A percentile compares a stretch with the other conserved stretches of the same genome.
These are phyloP conservation scores for Glaucomys volans DNA, from an alignment of 2,113 vertebrate species.

Conservation along the genomic window DNA sequence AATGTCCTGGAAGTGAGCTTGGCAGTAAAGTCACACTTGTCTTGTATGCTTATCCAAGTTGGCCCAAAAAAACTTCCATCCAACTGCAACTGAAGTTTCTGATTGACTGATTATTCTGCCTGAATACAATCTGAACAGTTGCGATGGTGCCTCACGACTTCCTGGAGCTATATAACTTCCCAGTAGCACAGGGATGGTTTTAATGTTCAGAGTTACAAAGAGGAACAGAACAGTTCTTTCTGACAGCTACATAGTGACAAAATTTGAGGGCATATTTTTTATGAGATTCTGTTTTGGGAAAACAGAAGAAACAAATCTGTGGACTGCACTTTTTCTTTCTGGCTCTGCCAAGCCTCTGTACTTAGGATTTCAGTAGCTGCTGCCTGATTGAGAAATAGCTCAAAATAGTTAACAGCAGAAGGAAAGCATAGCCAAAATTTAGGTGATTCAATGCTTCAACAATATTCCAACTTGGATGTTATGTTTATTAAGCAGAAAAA, in stretches of 20 bases:
- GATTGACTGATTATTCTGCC: conserved; percentile 48
- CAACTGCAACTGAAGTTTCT: conserved; percentile 29
- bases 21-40: conserved; percentile 75
- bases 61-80: conserved; percentile 61
- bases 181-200: rapidly evolving
- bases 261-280: conserved; percentile 67
- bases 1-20: conserved; percentile 78
- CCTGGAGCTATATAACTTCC: neutral
- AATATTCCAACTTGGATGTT: conserved; percentile 66
- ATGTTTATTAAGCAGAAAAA: conserved; percentile 73
- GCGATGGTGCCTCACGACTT: conserved; percentile 8
- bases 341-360: conserved; percentile 46
- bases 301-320: conserved; percentile 76
- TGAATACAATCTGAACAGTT: neutral
- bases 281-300: conserved; percentile 71
- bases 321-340: conserved; percentile 63
- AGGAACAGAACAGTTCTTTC: conserved; percentile 55
- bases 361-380: conserved; percentile 53
- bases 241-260: conserved; percentile 65
- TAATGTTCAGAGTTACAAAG: conserved; percentile 13
- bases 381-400: conserved; percentile 42
- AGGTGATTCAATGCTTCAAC: conserved; percentile 43
- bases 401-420: conserved; percentile 32
- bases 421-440: neutral
- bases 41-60: conserved; percentile 36